Evolutionary conservation across 2,888 invertebrate species (phyloP), one percentile per base, ranked within the genome.

Genomic region (Zaprionus lineosus): DNA sequence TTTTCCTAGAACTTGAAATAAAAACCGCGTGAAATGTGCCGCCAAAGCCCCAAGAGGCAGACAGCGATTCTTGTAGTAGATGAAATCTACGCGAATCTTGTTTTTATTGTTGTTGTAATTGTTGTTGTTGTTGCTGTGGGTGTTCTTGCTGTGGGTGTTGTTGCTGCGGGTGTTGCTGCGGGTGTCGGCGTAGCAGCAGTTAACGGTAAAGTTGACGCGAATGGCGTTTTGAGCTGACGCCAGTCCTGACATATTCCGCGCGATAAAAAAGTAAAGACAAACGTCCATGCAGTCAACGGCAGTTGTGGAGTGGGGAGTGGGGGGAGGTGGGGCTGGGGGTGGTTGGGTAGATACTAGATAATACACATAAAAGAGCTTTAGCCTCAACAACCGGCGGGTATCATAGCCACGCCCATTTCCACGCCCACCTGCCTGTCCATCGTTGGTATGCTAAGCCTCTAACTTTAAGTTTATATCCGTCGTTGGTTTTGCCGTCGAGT

Each of bases 1-100:
- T 47, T 57, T 44, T 18, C 39, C 14, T 41, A 29, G 18, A 51
- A 63, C 62, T 58, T 48, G 33, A 56, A 75, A 43, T 61, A 60
- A 63, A 72, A 73, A 62, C 52, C 66, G 59, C 66, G 53, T 62
- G 57, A 79, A 82, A 66, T 40, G 57, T 50, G 56, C 29, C 28
- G 18, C 29, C 36, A 48, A n/a, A 62, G 21, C 33, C 31, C 4
- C 44, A 60, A 59, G 55, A 59, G 62, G 66, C 48, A 55, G 61
- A 67, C 67, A 82, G 51, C 24, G n/a, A n/a, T n/a, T 39, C 40
- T 36, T 29, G 31, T 34, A 11, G 37, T 43, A n/a, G n/a, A n/a
- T n/a, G n/a, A n/a, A n/a, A n/a, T n/a, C n/a, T n/a, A n/a, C n/a
- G n/a, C n/a, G n/a, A n/a, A n/a, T n/a, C n/a, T n/a, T n/a, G n/a